Conservation (phyloP, 2,113 vertebrate genomes). For the Micromys minutus region DNA sequence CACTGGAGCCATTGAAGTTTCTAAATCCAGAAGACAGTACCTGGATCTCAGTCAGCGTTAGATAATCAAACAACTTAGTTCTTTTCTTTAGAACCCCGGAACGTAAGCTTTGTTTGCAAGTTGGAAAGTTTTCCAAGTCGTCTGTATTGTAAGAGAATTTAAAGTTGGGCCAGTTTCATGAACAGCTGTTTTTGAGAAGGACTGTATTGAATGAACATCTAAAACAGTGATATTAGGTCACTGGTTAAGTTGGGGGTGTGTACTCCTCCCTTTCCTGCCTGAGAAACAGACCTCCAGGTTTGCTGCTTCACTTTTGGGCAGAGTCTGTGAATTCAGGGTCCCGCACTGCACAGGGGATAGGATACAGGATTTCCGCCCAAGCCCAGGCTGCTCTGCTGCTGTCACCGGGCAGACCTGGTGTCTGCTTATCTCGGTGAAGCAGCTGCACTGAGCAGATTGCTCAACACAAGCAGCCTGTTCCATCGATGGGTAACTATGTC, state of each 20-base stretch:
- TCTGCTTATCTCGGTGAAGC: conserved; percentile 80
- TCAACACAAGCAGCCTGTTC: conserved; percentile 56
- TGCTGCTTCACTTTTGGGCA: conserved; percentile 50
- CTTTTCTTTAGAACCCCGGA: not conserved
- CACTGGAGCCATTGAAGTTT: not conserved
- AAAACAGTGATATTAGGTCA: conserved; percentile 81
- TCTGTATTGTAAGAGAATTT: not conserved
- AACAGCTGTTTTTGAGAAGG: conserved; percentile 64
- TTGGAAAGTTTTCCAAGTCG: not conserved
- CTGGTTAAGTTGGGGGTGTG: not conserved
- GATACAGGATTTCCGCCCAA: conserved; percentile 49
- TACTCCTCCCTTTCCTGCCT: conserved; percentile 71
- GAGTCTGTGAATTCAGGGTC: conserved; percentile 56
- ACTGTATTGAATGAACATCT: conserved; percentile 67
- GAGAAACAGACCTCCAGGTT: not conserved
- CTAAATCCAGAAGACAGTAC: not conserved
- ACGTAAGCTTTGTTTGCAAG: not conserved
- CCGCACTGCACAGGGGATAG: not conserved
- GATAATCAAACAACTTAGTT: not conserved
- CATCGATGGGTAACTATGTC: conserved; percentile 24
- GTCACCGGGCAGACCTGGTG: conserved; percentile 68
- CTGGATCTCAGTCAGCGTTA: not conserved
- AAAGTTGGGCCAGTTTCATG: not conserved
- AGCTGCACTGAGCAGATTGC: conserved; percentile 74
- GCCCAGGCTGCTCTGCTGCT: conserved; percentile 20